A percentile compares a stretch with the other conserved stretches of the same genome.
phyloP scores from a whole-genome alignment of 2,797 vertebrate species.

The Sarcophilus harrisii region DNA sequence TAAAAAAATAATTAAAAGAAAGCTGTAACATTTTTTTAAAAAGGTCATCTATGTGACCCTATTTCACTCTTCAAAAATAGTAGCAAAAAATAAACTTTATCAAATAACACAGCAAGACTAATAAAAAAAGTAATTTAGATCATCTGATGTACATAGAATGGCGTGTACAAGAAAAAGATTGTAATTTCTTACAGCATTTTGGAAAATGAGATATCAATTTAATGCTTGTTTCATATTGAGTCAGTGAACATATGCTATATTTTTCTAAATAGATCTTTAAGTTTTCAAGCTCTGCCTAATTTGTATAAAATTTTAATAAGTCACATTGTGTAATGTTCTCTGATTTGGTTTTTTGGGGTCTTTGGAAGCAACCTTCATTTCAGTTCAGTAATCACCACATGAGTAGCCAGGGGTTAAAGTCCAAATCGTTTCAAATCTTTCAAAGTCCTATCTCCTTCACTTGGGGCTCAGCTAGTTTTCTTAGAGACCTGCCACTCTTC shows the following conservation, averaged over 20 bases:
- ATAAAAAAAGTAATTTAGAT: constrained; percentile 3
- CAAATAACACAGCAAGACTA: not conserved
- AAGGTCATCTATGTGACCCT: not conserved
- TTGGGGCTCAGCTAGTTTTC: no score
- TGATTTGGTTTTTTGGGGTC: no score
- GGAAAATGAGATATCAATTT: not conserved
- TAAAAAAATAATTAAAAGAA: not conserved
- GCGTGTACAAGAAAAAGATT: not conserved
- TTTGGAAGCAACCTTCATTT: no score
- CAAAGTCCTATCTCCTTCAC: no score
- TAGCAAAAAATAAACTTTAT: not conserved
- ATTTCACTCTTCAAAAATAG: not conserved
- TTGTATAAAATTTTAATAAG: not conserved
- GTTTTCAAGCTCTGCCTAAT: not conserved
- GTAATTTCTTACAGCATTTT: not conserved
- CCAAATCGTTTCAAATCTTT: no score
- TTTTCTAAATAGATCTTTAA: constrained; percentile 16
- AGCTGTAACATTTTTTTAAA: not conserved
- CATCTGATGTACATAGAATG: not conserved
- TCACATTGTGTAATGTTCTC: not conserved
- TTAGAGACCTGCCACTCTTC: no score
- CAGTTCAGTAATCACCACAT: no score
- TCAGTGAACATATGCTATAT: not conserved
- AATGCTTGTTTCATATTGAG: not conserved
- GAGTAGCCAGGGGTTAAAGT: no score